A percentile compares a stretch with the other conserved stretches of the same genome.
phyloP scores from a whole-genome alignment of 2,113 vertebrate genomes.

The Delphinapterus leucas region DNA sequence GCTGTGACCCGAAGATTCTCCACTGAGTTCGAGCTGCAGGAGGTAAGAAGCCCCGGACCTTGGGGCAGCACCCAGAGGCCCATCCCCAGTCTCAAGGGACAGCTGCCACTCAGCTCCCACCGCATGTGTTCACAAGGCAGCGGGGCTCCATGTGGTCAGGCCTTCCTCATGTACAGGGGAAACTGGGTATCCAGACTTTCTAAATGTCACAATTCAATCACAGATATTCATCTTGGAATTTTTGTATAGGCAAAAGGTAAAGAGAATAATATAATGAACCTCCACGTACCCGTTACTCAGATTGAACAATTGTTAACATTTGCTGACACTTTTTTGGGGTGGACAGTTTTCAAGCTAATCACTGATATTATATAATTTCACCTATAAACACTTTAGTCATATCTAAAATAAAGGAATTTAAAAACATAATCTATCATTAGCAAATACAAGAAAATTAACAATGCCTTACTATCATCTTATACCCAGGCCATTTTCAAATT shows the following conservation, averaged over 20 bases:
- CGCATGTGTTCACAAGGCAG: not conserved
- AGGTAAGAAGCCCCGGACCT: conserved; percentile 83
- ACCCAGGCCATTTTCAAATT: not conserved
- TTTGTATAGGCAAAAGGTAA: not conserved
- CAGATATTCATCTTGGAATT: not conserved
- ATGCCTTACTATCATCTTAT: not conserved
- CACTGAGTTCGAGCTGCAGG: conserved; percentile 85
- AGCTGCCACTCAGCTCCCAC: not conserved
- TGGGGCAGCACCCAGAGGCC: not conserved
- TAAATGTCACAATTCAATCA: not conserved
- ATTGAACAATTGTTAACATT: not conserved
- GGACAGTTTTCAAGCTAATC: not conserved
- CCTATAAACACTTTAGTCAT: not conserved
- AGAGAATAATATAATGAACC: not conserved
- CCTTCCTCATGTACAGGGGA: not conserved
- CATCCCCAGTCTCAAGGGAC: not conserved
- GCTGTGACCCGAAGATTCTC: conserved; percentile 85
- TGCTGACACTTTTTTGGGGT: not conserved
- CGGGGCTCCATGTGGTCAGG: rapidly evolving
- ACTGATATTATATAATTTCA: not conserved
- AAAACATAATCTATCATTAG: not conserved
- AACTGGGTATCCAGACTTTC: not conserved
- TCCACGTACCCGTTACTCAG: not conserved
- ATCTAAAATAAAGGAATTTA: not conserved
- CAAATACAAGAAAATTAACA: not conserved